A percentile compares a stretch with the other conserved stretches of the same genome.
Evolutionary conservation across 2,888 invertebrate species (phyloP).

Genomic region (Hydroisotoma schaefferi): DNA sequence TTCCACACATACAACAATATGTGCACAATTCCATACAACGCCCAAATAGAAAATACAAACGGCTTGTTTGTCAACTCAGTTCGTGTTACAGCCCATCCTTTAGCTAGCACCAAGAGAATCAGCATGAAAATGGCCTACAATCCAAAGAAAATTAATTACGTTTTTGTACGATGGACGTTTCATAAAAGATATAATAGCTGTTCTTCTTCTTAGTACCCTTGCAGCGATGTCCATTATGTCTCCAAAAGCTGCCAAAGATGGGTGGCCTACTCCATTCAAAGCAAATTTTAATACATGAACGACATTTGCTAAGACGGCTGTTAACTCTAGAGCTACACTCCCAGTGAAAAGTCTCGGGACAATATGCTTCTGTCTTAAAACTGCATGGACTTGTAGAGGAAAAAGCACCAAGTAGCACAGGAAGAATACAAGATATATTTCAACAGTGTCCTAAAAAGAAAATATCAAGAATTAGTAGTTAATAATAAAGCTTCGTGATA

Average conservation of each 20-base stretch:
- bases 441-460: slow-evolving; percentile 70
- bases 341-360: slow-evolving; percentile 86
- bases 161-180: not conserved
- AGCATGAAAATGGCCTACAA: slow-evolving; percentile 89
- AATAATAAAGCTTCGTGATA: not conserved
- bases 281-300: slow-evolving; percentile 86
- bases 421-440: slow-evolving; percentile 84
- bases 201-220: slow-evolving; percentile 72
- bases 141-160: slow-evolving; percentile 21
- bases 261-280: slow-evolving; percentile 80
- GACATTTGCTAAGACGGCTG: slow-evolving; percentile 80
- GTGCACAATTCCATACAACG: slow-evolving; percentile 84
- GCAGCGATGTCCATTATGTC: slow-evolving; percentile 90
- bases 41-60: slow-evolving; percentile 81
- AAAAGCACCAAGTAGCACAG: slow-evolving; percentile 78
- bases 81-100: slow-evolving; percentile 65
- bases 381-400: slow-evolving; percentile 87
- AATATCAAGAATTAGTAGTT: slow-evolving; percentile 4
- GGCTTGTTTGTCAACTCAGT: slow-evolving; percentile 83
- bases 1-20: slow-evolving; percentile 93
- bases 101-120: slow-evolving; percentile 81
- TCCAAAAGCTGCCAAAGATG: slow-evolving; percentile 76
- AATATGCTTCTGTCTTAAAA: slow-evolving; percentile 81
- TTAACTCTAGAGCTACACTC: slow-evolving; percentile 77
- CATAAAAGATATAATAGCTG: not conserved